These are phyloP conservation scores for Drymodes brunneopygia DNA, from an alignment of 2,113 vertebrate species.

Conservation along the genomic window DNA sequence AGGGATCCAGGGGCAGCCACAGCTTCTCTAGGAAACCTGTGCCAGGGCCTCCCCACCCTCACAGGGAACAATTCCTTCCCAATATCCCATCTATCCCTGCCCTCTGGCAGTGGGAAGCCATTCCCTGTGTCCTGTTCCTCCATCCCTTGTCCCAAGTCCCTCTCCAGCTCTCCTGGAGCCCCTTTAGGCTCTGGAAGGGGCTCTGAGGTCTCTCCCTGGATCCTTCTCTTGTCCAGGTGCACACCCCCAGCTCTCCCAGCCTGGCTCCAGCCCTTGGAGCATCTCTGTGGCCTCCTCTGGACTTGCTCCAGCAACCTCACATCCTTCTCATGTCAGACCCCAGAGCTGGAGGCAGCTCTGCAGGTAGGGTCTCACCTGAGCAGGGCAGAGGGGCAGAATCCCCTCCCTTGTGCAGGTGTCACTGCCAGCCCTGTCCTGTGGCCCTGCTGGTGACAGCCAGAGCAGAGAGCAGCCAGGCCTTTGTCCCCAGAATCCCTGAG, in stretches of 20 bases:
- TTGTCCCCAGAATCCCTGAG: background rate
- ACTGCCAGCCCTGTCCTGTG: background rate
- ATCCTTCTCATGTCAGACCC: fast-evolving
- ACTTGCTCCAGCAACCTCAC: fast-evolving
- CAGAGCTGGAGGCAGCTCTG: background rate
- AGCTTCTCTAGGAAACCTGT: background rate
- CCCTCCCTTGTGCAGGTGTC: background rate
- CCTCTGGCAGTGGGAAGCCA: background rate
- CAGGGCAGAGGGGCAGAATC: background rate
- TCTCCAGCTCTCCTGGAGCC: background rate
- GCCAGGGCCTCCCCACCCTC: fast-evolving
- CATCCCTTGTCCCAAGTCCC: background rate
- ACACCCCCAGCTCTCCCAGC: background rate
- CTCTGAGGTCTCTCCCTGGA: background rate
- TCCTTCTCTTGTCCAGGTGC: background rate
- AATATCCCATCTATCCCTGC: fast-evolving
- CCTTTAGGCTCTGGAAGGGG: background rate
- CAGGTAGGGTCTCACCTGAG: background rate
- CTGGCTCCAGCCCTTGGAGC: background rate
- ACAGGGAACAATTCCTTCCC: fast-evolving
- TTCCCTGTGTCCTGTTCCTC: background rate
- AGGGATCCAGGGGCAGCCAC: background rate
- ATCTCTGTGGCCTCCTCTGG: fast-evolving
- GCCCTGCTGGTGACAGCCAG: background rate
- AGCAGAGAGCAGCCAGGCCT: background rate